A percentile compares a stretch with the other conserved stretches of the same genome.
Conservation (phyloP, 2,113 vertebrate species). For the Bubo bubo region DNA sequence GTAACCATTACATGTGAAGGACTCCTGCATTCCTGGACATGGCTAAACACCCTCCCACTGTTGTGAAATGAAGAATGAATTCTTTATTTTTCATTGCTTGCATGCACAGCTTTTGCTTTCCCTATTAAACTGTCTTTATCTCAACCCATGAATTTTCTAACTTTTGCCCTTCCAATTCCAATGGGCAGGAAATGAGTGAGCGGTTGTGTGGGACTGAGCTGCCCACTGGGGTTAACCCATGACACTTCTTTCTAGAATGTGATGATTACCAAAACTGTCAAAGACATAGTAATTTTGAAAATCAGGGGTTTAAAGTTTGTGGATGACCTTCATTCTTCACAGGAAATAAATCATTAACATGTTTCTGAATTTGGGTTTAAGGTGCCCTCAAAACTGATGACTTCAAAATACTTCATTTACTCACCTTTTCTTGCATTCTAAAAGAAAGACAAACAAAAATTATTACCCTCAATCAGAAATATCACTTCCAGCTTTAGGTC, state of each 20-base stretch:
- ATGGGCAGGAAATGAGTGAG: not conserved
- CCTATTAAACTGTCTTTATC: not conserved
- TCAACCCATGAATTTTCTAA: not conserved
- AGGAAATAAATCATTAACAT: not conserved
- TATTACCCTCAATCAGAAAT: not conserved
- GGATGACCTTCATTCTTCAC: not conserved
- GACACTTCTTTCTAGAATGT: not conserved
- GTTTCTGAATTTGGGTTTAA: not conserved
- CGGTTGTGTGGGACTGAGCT: rapidly evolving
- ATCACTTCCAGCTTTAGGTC: not conserved
- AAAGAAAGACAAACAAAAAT: not conserved
- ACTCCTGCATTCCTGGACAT: not conserved
- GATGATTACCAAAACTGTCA: not conserved
- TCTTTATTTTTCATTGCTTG: not conserved
- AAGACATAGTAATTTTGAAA: not conserved
- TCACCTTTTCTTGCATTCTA: not conserved
- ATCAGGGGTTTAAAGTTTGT: not conserved
- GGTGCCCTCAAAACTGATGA: not conserved
- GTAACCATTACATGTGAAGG: not conserved
- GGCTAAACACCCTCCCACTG: not conserved
- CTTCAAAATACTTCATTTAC: not conserved
- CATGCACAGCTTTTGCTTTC: not conserved
- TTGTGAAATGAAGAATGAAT: not conserved
- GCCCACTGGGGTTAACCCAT: not conserved
- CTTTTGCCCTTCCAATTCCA: not conserved